Evolutionary conservation across 2,797 vertebrate species (phyloP).

Genomic region (Thunnus albacares): DNA sequence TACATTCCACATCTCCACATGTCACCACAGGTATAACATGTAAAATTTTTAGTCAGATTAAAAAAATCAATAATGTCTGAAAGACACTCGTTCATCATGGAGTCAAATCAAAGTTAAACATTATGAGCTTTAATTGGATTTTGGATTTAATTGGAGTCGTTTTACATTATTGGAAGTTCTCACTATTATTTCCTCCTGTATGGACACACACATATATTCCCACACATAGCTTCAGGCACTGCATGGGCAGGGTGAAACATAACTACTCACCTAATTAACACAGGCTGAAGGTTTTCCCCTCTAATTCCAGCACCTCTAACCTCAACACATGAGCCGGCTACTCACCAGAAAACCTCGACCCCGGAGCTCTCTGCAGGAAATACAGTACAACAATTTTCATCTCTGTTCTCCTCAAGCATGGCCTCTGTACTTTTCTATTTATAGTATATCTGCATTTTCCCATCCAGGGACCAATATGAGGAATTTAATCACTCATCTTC

Average conservation of each 20-base stretch:
- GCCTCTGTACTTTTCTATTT: conserved; percentile 12
- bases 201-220: conserved; percentile 3
- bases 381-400: conserved; percentile 17
- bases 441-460: neutral
- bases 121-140: neutral
- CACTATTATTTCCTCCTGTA: neutral
- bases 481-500: conserved; percentile 11
- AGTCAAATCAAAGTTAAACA: neutral
- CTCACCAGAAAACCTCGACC: conserved; percentile 25
- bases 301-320: conserved; percentile 76
- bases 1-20: neutral
- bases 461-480: neutral
- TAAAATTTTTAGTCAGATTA: neutral
- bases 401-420: neutral
- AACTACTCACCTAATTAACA: conserved; percentile 74
- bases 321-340: conserved; percentile 31
- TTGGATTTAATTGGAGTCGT: neutral
- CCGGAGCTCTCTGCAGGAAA: conserved; percentile 6
- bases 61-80: neutral
- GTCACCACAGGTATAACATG: neutral
- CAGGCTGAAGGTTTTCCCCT: conserved; percentile 64
- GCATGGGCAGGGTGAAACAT: conserved; percentile 53
- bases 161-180: neutral
- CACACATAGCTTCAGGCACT: conserved; percentile 64
- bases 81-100: neutral